Evolutionary conservation across 2,797 vertebrate species (phyloP).

Genomic region (Mormyrops boulengeri): DNA sequence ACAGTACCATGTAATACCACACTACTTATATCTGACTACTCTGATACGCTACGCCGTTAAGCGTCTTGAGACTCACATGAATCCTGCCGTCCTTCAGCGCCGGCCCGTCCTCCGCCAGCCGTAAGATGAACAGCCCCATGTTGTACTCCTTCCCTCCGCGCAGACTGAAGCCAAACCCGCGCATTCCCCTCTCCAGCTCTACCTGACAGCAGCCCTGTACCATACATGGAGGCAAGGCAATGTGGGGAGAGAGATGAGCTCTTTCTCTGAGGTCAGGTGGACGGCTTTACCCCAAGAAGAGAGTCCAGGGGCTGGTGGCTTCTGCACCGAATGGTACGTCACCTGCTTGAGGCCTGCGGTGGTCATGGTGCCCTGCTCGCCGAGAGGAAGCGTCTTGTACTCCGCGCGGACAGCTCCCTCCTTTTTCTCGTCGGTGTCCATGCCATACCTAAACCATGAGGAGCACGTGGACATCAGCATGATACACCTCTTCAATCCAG

Average conservation of each 20-base stretch:
- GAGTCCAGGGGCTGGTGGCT: not conserved
- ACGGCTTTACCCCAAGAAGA: not conserved
- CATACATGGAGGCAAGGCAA: not conserved
- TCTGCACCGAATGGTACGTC: conserved; percentile 3
- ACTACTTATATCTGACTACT: not conserved
- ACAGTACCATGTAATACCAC: not conserved
- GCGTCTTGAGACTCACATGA: conserved; percentile 68
- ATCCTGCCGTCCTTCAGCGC: conserved; percentile 87
- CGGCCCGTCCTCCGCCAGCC: conserved; percentile 89
- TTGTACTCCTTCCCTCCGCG: conserved; percentile 96
- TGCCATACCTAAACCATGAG: conserved; percentile 44
- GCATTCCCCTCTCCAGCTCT: conserved; percentile 83
- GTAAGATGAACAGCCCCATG: conserved; percentile 95
- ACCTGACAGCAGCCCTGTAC: conserved; percentile 78
- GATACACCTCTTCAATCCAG: conserved; percentile 1
- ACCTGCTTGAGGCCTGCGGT: conserved; percentile 64
- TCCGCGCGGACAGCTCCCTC: conserved; percentile 55
- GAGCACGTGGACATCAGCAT: not conserved
- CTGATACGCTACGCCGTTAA: not conserved
- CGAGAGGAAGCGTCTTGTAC: conserved; percentile 56
- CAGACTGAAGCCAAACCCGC: conserved; percentile 95
- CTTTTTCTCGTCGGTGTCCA: conserved; percentile 65
- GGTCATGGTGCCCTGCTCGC: conserved; percentile 55
- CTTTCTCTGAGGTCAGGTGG: not conserved
- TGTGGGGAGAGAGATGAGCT: not conserved